Percentiles rank a stretch among this genome's conserved stretches.
These are phyloP conservation scores for Plutella xylostella DNA, from an alignment of 2,888 invertebrate genomes.

Conservation along the genomic window DNA sequence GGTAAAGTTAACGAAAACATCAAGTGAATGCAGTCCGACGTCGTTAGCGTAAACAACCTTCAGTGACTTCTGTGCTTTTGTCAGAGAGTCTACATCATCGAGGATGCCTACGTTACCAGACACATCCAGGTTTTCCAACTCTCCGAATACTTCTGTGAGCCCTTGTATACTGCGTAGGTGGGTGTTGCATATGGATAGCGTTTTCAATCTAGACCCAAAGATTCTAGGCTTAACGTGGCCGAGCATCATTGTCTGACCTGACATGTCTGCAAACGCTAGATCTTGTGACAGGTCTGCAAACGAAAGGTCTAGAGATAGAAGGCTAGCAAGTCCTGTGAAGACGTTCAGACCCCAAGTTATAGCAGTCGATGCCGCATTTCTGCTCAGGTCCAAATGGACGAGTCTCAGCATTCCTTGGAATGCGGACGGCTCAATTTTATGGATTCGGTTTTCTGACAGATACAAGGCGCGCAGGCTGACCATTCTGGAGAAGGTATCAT, in stretches of 20 bases:
- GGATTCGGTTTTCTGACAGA: constrained; percentile 64
- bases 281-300: neutral
- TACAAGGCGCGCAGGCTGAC: constrained; percentile 55
- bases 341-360: no score
- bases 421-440: constrained; percentile 37
- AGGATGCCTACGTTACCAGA: constrained; percentile 61
- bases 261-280: neutral
- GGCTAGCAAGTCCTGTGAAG: no score
- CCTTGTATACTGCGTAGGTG: constrained; percentile 40
- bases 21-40: constrained; percentile 40
- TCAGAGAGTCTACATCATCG: constrained; percentile 33
- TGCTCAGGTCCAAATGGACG: constrained; percentile 65
- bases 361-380: constrained; percentile 36
- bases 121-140: constrained; percentile 69
- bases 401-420: constrained; percentile 48
- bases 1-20: constrained; percentile 38
- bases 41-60: constrained; percentile 54
- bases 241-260: no score
- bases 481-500: constrained; percentile 53
- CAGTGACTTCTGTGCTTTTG: constrained; percentile 46
- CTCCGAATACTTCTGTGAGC: constrained; percentile 47
- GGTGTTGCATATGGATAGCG: constrained; percentile 55
- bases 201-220: constrained; percentile 31
- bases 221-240: no score
- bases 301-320: neutral